phyloP scores from a whole-genome alignment of 2,888 invertebrate species.

The Parelbella ahira region DNA sequence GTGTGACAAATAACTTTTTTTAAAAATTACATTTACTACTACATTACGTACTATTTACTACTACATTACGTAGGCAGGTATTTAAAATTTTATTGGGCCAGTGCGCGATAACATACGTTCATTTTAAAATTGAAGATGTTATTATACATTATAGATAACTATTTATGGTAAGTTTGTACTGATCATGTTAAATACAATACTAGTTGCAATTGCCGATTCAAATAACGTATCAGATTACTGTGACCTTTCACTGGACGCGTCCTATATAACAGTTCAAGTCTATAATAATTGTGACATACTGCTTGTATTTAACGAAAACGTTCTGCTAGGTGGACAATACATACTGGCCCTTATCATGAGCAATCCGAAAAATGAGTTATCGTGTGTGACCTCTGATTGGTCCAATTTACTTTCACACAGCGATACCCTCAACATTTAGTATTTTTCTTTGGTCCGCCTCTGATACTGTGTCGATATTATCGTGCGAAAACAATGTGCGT shows the following conservation, averaged over 20 bases:
- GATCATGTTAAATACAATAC: no score
- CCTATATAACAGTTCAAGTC: conserved; percentile 13
- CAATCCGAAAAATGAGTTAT: conserved; percentile 10
- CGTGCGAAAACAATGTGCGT: not conserved
- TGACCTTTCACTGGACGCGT: conserved; percentile 18
- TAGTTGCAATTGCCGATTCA: no score
- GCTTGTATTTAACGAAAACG: not conserved
- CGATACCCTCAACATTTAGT: conserved; percentile 10
- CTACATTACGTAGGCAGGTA: no score
- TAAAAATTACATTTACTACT: no score
- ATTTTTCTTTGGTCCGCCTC: conserved; percentile 12
- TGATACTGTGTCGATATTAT: conserved; percentile 1
- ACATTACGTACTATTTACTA: no score
- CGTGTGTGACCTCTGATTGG: conserved; percentile 12
- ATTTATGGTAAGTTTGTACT: no score
- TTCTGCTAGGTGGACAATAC: conserved; percentile 1
- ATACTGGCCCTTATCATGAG: not conserved
- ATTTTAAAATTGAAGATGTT: no score
- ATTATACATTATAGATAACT: no score
- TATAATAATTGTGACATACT: conserved; percentile 3
- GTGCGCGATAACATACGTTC: no score
- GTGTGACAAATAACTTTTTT: no score
- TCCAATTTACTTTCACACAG: conserved; percentile 13
- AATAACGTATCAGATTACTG: conserved; percentile 13
- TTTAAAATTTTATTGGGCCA: no score